These are phyloP conservation scores for Rhabdornis inornatus DNA, from an alignment of 2,113 vertebrate species.

Conservation along the genomic window DNA sequence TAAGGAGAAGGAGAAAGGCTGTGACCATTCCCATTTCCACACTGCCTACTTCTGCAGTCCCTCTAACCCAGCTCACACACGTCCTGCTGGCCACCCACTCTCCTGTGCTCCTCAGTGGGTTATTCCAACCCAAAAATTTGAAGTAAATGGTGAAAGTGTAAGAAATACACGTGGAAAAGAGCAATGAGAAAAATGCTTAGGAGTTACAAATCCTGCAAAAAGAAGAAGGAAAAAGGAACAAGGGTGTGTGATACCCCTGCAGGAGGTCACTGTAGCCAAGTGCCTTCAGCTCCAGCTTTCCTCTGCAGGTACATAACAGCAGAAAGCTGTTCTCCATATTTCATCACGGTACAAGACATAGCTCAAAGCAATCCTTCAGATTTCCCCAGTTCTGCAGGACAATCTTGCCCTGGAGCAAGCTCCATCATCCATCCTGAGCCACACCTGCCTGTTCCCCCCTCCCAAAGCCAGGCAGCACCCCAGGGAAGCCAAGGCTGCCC, in stretches of 20 bases:
- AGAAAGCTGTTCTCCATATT: constrained; percentile 28
- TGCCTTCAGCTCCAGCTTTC: neutral
- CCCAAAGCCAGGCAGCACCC: constrained; percentile 23
- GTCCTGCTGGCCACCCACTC: rapidly evolving
- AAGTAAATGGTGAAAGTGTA: neutral
- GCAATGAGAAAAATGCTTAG: neutral
- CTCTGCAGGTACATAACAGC: neutral
- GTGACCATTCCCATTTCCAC: neutral
- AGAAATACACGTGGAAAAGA: neutral
- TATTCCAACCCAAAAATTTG: neutral
- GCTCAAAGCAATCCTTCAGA: constrained; percentile 72
- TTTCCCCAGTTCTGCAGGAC: constrained; percentile 72
- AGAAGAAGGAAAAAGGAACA: neutral
- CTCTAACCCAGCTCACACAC: neutral
- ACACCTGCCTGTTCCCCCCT: neutral
- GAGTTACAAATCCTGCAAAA: neutral
- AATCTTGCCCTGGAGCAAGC: constrained; percentile 71
- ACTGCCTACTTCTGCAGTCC: neutral
- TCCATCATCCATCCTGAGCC: constrained; percentile 58
- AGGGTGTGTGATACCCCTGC: neutral
- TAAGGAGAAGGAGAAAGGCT: neutral
- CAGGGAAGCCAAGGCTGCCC: constrained; percentile 32
- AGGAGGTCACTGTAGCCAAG: neutral
- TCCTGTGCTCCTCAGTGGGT: rapidly evolving
- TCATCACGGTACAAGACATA: constrained; percentile 64